Percentiles rank a stretch among this genome's conserved stretches.
Conservation (phyloP, 2,797 vertebrate species). For the Okamejei kenojei region DNA sequence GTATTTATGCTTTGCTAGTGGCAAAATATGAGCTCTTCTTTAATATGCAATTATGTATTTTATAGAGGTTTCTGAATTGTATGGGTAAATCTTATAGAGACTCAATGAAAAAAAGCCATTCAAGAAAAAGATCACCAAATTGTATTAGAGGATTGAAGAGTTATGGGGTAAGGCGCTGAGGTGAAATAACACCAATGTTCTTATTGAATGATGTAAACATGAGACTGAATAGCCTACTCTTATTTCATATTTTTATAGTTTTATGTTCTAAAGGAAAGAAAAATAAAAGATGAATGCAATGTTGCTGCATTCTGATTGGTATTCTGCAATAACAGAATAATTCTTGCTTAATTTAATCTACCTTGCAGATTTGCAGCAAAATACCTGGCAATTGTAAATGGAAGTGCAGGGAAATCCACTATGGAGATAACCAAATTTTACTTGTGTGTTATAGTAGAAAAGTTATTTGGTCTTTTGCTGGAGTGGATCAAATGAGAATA, state of each 20-base stretch:
- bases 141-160: too few species aligned
- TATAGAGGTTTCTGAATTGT: background rate
- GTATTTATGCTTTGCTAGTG: background rate
- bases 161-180: too few species aligned
- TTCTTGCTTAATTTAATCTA: background rate
- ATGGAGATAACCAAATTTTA: background rate
- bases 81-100: background rate
- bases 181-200: too few species aligned
- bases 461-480: background rate
- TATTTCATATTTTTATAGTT: too few species aligned
- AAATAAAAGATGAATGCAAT: too few species aligned
- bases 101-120: too few species aligned
- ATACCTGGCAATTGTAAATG: background rate
- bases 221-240: too few species aligned
- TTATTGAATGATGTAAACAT: too few species aligned
- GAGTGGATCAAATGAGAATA: background rate
- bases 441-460: background rate
- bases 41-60: background rate
- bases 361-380: background rate
- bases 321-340: background rate
- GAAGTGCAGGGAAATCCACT: background rate
- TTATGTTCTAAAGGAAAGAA: too few species aligned
- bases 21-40: background rate
- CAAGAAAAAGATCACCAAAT: too few species aligned
- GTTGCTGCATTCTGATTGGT: background rate